Evolutionary conservation across 2,797 vertebrate genomes (phyloP).

Genomic region (Xerus rutilus): DNA sequence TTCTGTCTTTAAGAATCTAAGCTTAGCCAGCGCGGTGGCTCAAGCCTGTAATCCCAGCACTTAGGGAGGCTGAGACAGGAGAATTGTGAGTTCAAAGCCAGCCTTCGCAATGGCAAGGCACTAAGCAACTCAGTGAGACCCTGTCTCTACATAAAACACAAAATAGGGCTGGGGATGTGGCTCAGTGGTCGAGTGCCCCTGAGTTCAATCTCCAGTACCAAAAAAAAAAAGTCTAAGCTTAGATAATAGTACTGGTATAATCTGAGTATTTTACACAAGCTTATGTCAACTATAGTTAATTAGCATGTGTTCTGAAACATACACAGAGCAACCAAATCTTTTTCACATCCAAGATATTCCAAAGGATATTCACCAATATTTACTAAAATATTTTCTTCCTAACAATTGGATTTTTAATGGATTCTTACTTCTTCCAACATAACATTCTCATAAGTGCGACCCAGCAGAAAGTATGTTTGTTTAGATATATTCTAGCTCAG

Average conservation of each 20-base stretch:
- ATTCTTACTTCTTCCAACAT: constrained; percentile 40
- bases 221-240: constrained; percentile 18
- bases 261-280: constrained; percentile 25
- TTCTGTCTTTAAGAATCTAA: constrained; percentile 61
- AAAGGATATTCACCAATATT: constrained; percentile 37
- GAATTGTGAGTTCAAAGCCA: too few species aligned
- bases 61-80: too few species aligned
- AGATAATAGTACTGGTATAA: constrained; percentile 7
- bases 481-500: constrained; percentile 44
- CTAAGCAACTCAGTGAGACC: too few species aligned
- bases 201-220: too few species aligned
- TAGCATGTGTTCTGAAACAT: constrained; percentile 42
- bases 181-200: too few species aligned
- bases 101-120: too few species aligned
- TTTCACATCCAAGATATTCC: constrained; percentile 42
- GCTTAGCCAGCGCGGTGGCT: background rate
- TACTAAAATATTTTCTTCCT: constrained; percentile 47
- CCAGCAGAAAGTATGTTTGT: background rate
- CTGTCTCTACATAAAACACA: too few species aligned
- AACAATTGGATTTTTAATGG: constrained; percentile 43
- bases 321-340: constrained; percentile 46
- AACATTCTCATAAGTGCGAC: background rate
- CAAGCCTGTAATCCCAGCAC: too few species aligned
- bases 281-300: constrained; percentile 48
- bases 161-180: too few species aligned